Base-by-base conservation (phyloP, 2,797 vertebrate species). In the Delichon dasypus region DNA sequence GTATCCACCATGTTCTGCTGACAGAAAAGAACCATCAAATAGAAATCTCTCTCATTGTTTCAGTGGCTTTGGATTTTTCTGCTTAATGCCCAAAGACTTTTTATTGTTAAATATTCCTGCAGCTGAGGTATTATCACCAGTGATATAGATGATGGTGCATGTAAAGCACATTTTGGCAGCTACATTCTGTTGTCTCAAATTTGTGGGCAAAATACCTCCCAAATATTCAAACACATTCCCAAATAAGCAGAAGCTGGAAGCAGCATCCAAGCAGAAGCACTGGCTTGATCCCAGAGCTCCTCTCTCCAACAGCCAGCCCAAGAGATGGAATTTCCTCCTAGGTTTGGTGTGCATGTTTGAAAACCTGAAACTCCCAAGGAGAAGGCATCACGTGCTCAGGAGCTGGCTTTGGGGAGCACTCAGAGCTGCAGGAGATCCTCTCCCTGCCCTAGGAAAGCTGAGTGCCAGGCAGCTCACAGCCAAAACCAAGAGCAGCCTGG, bases 61-160 rank as follows among this genome's bases (percentile, higher is more conserved):
- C 38, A 26, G 34, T 13, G n/a, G 51, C 38, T 90, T 71, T 70
- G 83, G 51, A n/a, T 88, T 57, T 81, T 81, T 47, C 83, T 93
- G 20, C 66, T 89, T 68, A 62, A 54, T 71, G 42, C 54, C 42
- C 20, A 44, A 25, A n/a, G 20, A 65, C 13, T 26, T 19, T 62
- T 78, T 81, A 34, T 50, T 47, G 38, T 86, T 89, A 73, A 92
- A 75, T 72, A 88, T 86, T 96, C 91, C 73, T 94, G 54, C 60
- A 75, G 27, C 32, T 20, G 55, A 44, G 32, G 21, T 54, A 25
- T 93, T 67, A 36, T 68, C 83, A 65, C 20, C 68, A 85, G 79
- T 8, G 14, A 32, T 87, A 53, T 42, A 89, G 89, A 74, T 22
- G 58, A 53, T 66, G 19, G 32, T 8, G 5, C 30, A 10, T 19